Conservation (phyloP, 1,140 invertebrate species). For the Aphidius ervi region DNA sequence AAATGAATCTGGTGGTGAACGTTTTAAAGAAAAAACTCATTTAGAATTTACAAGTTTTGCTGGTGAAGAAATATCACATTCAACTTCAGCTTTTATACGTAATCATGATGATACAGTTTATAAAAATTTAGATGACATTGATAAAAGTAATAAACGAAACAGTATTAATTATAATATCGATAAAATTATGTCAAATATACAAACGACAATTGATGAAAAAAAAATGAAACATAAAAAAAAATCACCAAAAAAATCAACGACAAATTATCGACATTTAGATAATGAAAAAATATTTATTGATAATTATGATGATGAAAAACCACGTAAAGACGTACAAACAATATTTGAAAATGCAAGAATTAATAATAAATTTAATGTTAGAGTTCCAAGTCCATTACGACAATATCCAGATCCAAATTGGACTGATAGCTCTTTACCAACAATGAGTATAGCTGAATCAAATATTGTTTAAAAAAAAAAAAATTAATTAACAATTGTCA, state of each 20-base stretch:
- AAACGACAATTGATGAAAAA: too few species aligned
- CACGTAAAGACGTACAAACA: conserved; percentile 28
- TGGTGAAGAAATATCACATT: conserved; percentile 28
- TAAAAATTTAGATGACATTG: conserved; percentile 3
- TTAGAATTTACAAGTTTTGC: conserved; percentile 35
- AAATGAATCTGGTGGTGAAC: conserved; percentile 24
- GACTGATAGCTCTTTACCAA: conserved; percentile 36
- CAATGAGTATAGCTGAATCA: conserved; percentile 30
- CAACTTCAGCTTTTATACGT: conserved; percentile 15
- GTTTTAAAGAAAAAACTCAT: conserved; percentile 22
- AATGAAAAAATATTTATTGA: too few species aligned
- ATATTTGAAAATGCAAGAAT: conserved; percentile 30
- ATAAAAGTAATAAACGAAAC: not conserved
- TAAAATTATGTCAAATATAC: too few species aligned
- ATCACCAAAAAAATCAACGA: not conserved
- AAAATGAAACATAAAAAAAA: too few species aligned
- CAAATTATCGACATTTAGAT: not conserved
- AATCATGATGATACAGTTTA: conserved; percentile 16
- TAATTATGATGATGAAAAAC: not conserved
- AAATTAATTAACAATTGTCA: conserved; percentile 4
- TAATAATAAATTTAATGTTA: conserved; percentile 30
- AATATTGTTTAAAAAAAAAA: conserved; percentile 16
- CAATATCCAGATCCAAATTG: conserved; percentile 35
- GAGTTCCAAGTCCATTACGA: conserved; percentile 33
- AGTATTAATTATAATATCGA: too few species aligned